Evolutionary conservation across 1,140 invertebrate genomes (phyloP), one percentile per base, ranked within the genome.

Genomic region (Zaprionus capensis): DNA sequence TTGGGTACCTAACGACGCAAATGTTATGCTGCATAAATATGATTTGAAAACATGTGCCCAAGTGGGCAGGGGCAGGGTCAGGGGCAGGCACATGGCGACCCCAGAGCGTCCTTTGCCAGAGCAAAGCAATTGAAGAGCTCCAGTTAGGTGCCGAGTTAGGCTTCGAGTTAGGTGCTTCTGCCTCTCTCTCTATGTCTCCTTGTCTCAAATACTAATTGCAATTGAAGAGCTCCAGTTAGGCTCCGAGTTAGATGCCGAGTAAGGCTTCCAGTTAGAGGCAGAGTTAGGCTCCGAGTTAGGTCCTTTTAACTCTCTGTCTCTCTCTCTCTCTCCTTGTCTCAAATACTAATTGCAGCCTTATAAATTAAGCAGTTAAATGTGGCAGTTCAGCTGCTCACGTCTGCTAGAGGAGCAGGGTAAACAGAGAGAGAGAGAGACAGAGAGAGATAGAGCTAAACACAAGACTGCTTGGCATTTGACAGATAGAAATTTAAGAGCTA

Each of bases 331-430:
- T 46, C 1, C 41, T 17, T 51, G 46, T 51, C 46, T 24, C 46
- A 22, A 51, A 22, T 51, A 24, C 46, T 51, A 51, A 51, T 51
- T 51, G 20, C 41, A 49, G 34, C 44, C 64, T 64, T 57, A 56
- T 31, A 77, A 77, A 77, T 77, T 66, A 58, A 49, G 26, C 63
- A 77, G 58, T 77, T 67, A 67, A 77, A 76, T 73, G 69, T 61
- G 62, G 20, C 62, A 61, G 41, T 61, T 71, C 26, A 17, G 17
- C 6, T 38, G 67, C 15, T 36, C 34, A 64, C 20, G 56, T 71
- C 34, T 75, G 67, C 5, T 49, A 41, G 41, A 3, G 7, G 63
- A 2, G 0, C 0, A 7, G 2, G 28, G 1, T 1, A 31, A 28
- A 28, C 1, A 28, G 28, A 49, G 11, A 20, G 44, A 0, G 7